These are phyloP conservation scores for Drosophila cognata DNA, from an alignment of 2,888 invertebrate genomes.

Conservation along the genomic window DNA sequence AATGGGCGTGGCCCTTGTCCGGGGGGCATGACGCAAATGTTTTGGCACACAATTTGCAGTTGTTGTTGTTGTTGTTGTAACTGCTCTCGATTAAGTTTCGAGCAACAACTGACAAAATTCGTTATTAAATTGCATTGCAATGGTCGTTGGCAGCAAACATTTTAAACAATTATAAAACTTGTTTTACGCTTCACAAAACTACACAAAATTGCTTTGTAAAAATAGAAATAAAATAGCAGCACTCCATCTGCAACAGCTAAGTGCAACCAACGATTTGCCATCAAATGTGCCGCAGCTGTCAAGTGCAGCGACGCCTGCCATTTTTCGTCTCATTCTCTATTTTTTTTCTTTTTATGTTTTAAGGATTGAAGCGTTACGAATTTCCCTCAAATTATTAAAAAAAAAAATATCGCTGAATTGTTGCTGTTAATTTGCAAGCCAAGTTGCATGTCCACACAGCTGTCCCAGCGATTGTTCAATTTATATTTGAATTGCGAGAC, in stretches of 20 bases:
- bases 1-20: conserved; percentile 38
- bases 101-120: conserved; percentile 77
- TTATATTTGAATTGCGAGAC: conserved; percentile 5
- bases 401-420: conserved; percentile 32
- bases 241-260: conserved; percentile 43
- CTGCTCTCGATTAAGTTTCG: conserved; percentile 75
- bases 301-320: conserved; percentile 63
- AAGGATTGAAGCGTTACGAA: conserved; percentile 16
- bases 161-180: conserved; percentile 79
- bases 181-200: conserved; percentile 76
- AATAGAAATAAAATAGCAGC: conserved; percentile 25
- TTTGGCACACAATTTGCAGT: conserved; percentile 55
- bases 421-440: conserved; percentile 21
- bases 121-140: conserved; percentile 75
- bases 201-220: conserved; percentile 33
- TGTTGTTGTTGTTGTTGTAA: conserved; percentile 41
- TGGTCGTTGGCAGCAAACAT: conserved; percentile 74
- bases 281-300: conserved; percentile 77
- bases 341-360: conserved; percentile 15
- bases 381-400: conserved; percentile 42
- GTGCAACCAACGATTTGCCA: conserved; percentile 73
- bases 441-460: not conserved
- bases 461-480: conserved; percentile 26
- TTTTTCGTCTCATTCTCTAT: conserved; percentile 15
- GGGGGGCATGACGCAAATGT: conserved; percentile 26